Percentiles rank a stretch among this genome's conserved stretches.
phyloP scores from a whole-genome alignment of 1,140 invertebrate genomes.

The Papilio xuthus region DNA sequence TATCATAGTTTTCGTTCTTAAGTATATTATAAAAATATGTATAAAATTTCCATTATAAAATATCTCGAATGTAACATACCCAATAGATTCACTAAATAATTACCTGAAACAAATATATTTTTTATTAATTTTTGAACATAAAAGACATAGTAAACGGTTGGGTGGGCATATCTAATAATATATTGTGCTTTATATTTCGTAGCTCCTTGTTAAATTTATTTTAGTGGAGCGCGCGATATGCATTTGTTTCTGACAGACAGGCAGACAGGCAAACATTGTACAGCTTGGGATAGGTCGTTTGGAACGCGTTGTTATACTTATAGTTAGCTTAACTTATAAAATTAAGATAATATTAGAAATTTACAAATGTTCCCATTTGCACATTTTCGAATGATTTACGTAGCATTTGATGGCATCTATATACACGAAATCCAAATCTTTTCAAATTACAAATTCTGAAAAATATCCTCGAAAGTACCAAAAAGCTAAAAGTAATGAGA shows the following conservation, averaged over 20 bases:
- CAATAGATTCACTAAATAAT: background rate
- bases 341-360: too few relatives aligned
- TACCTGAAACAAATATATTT: background rate
- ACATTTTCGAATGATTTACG: background rate
- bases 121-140: background rate
- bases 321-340: background rate
- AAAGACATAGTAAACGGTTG: background rate
- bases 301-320: background rate
- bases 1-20: background rate
- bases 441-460: too few relatives aligned
- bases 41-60: background rate
- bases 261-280: background rate
- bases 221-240: slow-evolving; percentile 4
- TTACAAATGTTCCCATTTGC: background rate
- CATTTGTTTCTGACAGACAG: background rate
- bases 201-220: slow-evolving; percentile 13
- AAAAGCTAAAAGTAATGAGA: background rate
- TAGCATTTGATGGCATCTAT: background rate
- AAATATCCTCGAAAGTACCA: too few relatives aligned
- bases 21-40: too few relatives aligned
- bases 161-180: too few relatives aligned
- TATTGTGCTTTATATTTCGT: too few relatives aligned
- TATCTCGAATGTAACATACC: background rate
- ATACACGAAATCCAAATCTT: too few relatives aligned
- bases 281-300: slow-evolving; percentile 26